phyloP scores from a whole-genome alignment of 2,888 invertebrate genomes.

The Tiliacea aurago region DNA sequence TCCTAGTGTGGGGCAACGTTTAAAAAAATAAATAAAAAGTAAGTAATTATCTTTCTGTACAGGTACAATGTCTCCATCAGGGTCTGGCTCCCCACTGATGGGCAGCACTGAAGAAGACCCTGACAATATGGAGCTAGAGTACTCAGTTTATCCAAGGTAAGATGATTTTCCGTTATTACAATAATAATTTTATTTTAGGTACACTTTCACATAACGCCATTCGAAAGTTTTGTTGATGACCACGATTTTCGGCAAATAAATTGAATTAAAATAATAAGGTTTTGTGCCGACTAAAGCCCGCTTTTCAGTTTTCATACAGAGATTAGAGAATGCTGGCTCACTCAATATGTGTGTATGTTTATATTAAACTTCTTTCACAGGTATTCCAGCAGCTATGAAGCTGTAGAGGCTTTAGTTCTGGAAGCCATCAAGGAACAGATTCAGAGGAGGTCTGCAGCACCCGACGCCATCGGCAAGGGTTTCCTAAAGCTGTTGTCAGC shows the following conservation, averaged over 20 bases:
- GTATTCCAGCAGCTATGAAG: slow-evolving; percentile 89
- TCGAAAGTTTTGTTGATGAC: neutral
- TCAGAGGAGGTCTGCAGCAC: slow-evolving; percentile 94
- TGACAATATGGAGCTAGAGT: slow-evolving; percentile 91
- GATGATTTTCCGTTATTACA: neutral
- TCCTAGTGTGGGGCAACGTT: no score
- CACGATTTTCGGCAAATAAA: neutral
- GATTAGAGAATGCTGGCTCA: neutral
- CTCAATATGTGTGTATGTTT: neutral
- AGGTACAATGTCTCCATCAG: slow-evolving; percentile 90
- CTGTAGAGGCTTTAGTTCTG: slow-evolving; percentile 94
- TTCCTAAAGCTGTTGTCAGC: slow-evolving; percentile 96
- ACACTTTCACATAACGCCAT: neutral
- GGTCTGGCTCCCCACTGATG: slow-evolving; percentile 88
- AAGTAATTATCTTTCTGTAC: slow-evolving; percentile 7
- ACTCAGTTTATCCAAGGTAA: slow-evolving; percentile 87
- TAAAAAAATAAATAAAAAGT: no score
- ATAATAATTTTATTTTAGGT: neutral
- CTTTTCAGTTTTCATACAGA: no score
- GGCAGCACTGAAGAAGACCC: slow-evolving; percentile 89
- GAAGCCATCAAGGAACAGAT: slow-evolving; percentile 97
- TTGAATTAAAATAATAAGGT: neutral
- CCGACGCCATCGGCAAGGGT: slow-evolving; percentile 96
- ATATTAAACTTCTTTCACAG: slow-evolving; percentile 64
- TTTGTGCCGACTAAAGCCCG: neutral